Evolutionary conservation across 2,797 vertebrate species (phyloP).

Genomic region (Esox masquinongy): DNA sequence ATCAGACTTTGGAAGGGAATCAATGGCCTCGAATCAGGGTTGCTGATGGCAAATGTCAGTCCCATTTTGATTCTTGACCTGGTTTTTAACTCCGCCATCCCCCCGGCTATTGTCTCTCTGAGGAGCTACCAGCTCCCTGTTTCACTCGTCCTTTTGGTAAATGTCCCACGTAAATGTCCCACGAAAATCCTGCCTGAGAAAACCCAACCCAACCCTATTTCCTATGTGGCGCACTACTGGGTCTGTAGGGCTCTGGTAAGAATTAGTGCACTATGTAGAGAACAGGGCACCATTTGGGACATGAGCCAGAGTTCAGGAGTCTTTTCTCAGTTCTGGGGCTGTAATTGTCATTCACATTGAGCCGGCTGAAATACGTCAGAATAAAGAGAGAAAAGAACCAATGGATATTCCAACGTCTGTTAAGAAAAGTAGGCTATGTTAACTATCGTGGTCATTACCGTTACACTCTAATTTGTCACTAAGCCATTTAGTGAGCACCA

Average conservation of each 20-base stretch:
- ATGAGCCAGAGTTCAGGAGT: slow-evolving; percentile 53
- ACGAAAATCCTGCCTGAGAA: background rate
- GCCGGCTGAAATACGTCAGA: slow-evolving; percentile 58
- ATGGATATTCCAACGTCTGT: slow-evolving; percentile 54
- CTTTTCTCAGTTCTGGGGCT: slow-evolving; percentile 50
- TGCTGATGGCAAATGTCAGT: slow-evolving; percentile 74
- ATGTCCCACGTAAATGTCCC: slow-evolving; percentile 46
- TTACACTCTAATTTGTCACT: slow-evolving; percentile 71
- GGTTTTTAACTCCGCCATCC: slow-evolving; percentile 21
- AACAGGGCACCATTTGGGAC: background rate
- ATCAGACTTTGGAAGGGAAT: slow-evolving; percentile 52
- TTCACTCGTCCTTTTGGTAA: slow-evolving; percentile 14
- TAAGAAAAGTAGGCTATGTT: slow-evolving; percentile 62
- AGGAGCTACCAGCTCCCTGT: slow-evolving; percentile 26
- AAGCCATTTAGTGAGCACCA: slow-evolving; percentile 66
- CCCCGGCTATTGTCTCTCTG: slow-evolving; percentile 47
- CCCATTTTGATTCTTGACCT: slow-evolving; percentile 75
- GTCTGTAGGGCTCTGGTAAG: background rate
- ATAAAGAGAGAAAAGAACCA: slow-evolving; percentile 56
- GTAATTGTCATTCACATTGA: slow-evolving; percentile 63
- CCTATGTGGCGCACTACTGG: background rate
- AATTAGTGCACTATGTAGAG: background rate
- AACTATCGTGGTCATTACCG: slow-evolving; percentile 66
- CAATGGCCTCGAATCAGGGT: slow-evolving; percentile 59
- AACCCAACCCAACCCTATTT: background rate